Base-by-base conservation (phyloP, 2,797 vertebrate species). In the Xiphorhynchus erythropygius region DNA sequence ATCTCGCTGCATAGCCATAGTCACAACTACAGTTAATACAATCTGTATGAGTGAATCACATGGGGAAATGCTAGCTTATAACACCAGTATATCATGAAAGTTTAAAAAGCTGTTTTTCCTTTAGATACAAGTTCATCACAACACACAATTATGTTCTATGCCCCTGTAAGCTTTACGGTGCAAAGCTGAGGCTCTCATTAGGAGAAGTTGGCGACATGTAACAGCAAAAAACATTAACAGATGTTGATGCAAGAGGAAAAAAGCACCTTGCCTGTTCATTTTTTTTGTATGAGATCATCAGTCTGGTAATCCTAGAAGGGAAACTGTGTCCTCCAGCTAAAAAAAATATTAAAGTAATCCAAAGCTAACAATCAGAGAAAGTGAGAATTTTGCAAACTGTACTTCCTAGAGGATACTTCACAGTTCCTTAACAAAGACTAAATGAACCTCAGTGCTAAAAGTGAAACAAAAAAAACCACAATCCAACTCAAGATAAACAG, bases 31-130 rank as follows among this genome's bases (percentile, higher is more conserved):
- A 70, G 59, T 52, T 76, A 63, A 67, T 71, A 67, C 46, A 77
- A 39, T 56, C 81, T 84, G 10, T 27, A 70, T 28, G 25, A 71
- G 17, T 28, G 47, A 89, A 69, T 63, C 39, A 57, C 27, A 23
- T 42, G n/a, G 52, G 56, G 79, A 94, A 93, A 94, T 16, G 46
- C 65, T 84, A 91, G 25, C 35, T 91, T 81, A 10, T 46, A 91
- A 86, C 59, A 86, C 9, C 69, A 81, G n/a, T 21, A 94, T 53
- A 62, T 88, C 68, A 81, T 46, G 22, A 50, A 94, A 88, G 35
- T 78, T 90, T 65, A 81, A 93, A 86, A 90, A 73, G 42, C 18
- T 79, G 17, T n/a, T 90, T 95, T 89, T 82, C 49, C 83, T 88
- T 83, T 55, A 57, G 32, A 78, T 23, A 74, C 25, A 83, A 63